Percentiles rank a stretch among this genome's conserved stretches.
Conservation (phyloP, 2,888 invertebrate species). For the Meteorus colon region DNA sequence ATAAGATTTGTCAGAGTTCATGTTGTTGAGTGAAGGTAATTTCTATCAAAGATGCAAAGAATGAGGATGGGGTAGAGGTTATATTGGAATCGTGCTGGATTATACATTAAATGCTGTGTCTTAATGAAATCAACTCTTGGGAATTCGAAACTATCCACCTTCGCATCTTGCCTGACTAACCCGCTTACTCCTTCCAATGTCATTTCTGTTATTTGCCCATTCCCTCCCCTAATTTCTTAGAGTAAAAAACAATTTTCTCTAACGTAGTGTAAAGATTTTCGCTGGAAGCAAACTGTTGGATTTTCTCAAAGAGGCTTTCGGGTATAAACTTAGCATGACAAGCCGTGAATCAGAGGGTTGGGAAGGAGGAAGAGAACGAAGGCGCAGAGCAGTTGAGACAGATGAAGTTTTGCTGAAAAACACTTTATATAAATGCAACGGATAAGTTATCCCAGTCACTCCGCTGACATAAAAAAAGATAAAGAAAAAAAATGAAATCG, state of each 20-base stretch:
- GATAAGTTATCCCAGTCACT: neutral
- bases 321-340: constrained; percentile 5
- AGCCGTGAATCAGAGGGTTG: neutral
- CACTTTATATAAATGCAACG: constrained; percentile 5
- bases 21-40: neutral
- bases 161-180: neutral
- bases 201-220: neutral
- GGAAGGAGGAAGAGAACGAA: neutral
- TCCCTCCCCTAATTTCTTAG: neutral
- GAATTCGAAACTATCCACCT: constrained; percentile 41
- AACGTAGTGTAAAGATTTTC: neutral
- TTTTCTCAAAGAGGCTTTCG: neutral
- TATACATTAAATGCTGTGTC: constrained; percentile 43
- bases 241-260: neutral
- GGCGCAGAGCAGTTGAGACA: neutral
- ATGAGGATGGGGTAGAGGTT: neutral
- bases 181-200: neutral
- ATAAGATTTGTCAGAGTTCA: neutral
- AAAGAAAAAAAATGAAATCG: constrained; percentile 42
- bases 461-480: neutral
- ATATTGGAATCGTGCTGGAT: constrained; percentile 5
- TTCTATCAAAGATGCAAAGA: neutral
- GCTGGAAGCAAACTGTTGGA: neutral
- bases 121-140: constrained; percentile 44
- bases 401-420: neutral